phyloP scores from a whole-genome alignment of 2,797 vertebrate species.

The Sparus aurata region DNA sequence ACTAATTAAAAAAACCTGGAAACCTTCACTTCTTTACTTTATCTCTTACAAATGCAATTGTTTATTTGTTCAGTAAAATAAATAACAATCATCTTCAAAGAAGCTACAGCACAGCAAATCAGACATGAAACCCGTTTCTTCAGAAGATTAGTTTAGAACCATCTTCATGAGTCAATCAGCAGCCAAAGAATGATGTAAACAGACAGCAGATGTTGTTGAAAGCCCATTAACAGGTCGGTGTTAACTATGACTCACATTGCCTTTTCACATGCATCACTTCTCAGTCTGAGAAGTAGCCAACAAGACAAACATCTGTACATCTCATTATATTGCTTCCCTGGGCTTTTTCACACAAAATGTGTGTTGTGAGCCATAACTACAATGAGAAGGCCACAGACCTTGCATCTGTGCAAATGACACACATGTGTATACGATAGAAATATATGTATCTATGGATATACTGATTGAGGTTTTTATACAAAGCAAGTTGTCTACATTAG shows the following conservation, averaged over 20 bases:
- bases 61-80: conserved; percentile 9
- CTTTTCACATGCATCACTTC: conserved; percentile 12
- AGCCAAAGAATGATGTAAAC: conserved; percentile 28
- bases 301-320: background rate
- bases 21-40: background rate
- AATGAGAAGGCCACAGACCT: conserved; percentile 10
- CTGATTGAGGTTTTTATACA: background rate
- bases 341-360: conserved; percentile 22
- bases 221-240: conserved; percentile 23
- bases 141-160: background rate
- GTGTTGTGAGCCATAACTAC: conserved; percentile 21
- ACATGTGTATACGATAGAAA: background rate
- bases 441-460: background rate
- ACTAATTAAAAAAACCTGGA: background rate
- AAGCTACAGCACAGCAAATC: background rate
- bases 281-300: conserved; percentile 1
- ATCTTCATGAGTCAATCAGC: conserved; percentile 32
- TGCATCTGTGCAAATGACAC: background rate
- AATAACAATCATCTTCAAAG: background rate
- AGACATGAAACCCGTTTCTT: conserved; percentile 4
- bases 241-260: conserved; percentile 31
- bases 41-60: background rate
- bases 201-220: conserved; percentile 43
- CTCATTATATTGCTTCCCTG: conserved; percentile 1
- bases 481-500: too few relatives aligned